A percentile compares a stretch with the other conserved stretches of the same genome.
phyloP scores from a whole-genome alignment of 2,113 vertebrate genomes.

The Paradisaea rubra region DNA sequence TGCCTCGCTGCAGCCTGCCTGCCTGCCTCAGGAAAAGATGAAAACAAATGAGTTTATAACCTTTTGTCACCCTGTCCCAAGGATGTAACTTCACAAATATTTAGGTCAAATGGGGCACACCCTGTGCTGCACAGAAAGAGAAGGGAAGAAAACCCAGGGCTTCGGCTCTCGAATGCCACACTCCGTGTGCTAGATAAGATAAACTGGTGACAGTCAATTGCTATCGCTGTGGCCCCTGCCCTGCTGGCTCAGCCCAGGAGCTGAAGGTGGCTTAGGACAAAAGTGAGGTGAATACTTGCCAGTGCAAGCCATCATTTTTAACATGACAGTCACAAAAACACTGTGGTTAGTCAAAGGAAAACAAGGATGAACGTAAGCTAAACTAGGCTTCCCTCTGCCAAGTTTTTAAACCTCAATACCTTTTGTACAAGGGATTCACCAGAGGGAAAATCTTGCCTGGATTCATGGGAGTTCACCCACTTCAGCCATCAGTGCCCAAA shows the following conservation, averaged over 20 bases:
- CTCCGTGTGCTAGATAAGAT: background rate
- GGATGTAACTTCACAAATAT: constrained; percentile 64
- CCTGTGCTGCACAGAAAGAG: constrained; percentile 18
- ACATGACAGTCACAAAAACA: background rate
- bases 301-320: background rate
- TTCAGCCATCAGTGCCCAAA: background rate
- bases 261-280: background rate
- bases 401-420: background rate
- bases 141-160: background rate
- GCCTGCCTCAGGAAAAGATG: background rate
- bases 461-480: background rate
- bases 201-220: background rate
- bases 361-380: background rate
- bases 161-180: background rate
- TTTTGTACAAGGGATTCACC: background rate
- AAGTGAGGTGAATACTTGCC: background rate
- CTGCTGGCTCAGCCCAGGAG: background rate
- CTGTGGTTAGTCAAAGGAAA: background rate
- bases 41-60: constrained; percentile 71
- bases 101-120: constrained; percentile 61
- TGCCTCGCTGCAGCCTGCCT: background rate
- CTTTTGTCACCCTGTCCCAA: constrained; percentile 61
- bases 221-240: accelerated
- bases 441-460: background rate
- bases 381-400: background rate